These are phyloP conservation scores for Thecocarcelia acutangulata DNA, from an alignment of 2,888 invertebrate genomes.

Conservation along the genomic window DNA sequence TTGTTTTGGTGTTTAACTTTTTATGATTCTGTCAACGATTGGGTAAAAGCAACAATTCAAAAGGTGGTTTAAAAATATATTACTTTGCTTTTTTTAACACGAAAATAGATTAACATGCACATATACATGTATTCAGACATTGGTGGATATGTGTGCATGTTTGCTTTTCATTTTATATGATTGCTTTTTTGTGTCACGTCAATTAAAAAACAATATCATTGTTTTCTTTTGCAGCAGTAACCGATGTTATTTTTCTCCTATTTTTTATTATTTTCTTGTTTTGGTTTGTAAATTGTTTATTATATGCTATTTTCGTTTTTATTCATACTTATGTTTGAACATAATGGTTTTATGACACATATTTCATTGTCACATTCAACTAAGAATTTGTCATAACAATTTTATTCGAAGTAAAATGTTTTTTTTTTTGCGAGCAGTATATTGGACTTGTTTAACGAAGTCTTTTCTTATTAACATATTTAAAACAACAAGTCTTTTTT, in stretches of 20 bases:
- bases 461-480: no score
- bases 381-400: slow-evolving; percentile 15
- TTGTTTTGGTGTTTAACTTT: slow-evolving; percentile 3
- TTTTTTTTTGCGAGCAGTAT: not conserved
- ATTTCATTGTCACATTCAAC: slow-evolving; percentile 43
- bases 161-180: not conserved
- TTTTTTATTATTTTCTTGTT: slow-evolving; percentile 8
- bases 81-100: slow-evolving; percentile 5
- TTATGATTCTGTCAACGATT: slow-evolving; percentile 10
- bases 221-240: not conserved
- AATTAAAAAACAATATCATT: slow-evolving; percentile 33
- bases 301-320: not conserved
- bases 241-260: not conserved
- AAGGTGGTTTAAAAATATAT: slow-evolving; percentile 17
- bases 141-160: no score
- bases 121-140: no score
- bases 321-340: slow-evolving; percentile 30
- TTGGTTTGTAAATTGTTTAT: slow-evolving; percentile 35
- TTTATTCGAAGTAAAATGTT: not conserved
- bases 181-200: slow-evolving; percentile 15
- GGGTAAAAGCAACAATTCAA: slow-evolving; percentile 1
- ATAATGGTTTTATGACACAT: slow-evolving; percentile 49
- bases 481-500: no score
- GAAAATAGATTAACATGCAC: not conserved
- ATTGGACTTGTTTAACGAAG: no score